A percentile compares a stretch with the other conserved stretches of the same genome.
These are phyloP conservation scores for Lathronympha strigana DNA, from an alignment of 2,888 invertebrate genomes.

Conservation along the genomic window DNA sequence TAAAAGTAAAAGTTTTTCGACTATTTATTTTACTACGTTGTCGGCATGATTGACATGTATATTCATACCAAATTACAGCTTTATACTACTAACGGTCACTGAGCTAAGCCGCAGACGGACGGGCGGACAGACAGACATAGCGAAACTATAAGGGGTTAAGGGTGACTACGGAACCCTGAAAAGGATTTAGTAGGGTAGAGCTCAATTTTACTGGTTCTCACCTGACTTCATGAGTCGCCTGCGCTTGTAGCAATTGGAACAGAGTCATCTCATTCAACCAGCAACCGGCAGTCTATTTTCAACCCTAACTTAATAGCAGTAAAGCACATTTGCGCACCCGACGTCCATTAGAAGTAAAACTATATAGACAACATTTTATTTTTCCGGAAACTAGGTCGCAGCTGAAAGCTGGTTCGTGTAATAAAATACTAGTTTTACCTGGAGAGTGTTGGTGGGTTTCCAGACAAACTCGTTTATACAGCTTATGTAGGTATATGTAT, in stretches of 20 bases:
- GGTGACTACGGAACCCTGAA: too few species aligned
- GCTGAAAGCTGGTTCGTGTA: constrained; percentile 26
- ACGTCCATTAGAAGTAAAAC: constrained; percentile 17
- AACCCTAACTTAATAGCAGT: neutral
- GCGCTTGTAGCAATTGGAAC: neutral
- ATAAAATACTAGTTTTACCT: constrained; percentile 25
- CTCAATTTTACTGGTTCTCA: neutral
- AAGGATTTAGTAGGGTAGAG: too few species aligned
- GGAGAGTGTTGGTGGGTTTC: neutral
- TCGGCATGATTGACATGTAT: too few species aligned
- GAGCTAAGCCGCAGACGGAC: too few species aligned
- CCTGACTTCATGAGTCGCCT: neutral
- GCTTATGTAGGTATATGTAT: too few species aligned
- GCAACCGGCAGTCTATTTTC: constrained; percentile 3
- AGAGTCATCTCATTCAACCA: neutral
- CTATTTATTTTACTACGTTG: too few species aligned
- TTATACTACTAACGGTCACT: too few species aligned
- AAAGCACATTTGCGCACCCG: constrained; percentile 12
- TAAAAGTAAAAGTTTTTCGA: too few species aligned
- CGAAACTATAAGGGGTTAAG: too few species aligned
- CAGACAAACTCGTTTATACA: too few species aligned
- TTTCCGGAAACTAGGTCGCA: constrained; percentile 30
- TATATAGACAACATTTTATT: constrained; percentile 37
- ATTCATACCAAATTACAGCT: too few species aligned
- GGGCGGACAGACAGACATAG: too few species aligned